These are phyloP conservation scores for Lathamus discolor DNA, from an alignment of 2,113 vertebrate species.

Conservation along the genomic window DNA sequence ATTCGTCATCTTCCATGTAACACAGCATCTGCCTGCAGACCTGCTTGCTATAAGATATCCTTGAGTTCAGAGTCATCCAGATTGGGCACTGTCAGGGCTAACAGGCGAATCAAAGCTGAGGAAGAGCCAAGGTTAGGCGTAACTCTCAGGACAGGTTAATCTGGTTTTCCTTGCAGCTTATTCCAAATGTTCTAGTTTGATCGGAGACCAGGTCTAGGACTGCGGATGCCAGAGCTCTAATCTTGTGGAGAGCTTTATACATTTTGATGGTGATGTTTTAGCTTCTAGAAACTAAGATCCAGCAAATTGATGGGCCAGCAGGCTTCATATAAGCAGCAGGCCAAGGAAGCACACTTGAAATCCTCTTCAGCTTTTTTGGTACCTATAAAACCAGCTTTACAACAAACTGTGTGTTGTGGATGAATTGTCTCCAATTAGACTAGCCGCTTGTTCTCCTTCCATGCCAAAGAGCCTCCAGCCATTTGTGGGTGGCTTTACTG, in stretches of 20 bases:
- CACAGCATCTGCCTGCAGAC: neutral
- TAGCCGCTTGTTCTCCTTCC: neutral
- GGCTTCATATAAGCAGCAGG: neutral
- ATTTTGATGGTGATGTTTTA: neutral
- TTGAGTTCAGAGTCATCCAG: neutral
- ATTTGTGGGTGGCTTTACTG: neutral
- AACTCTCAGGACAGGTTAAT: neutral
- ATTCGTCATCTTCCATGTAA: fast-evolving
- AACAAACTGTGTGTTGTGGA: neutral
- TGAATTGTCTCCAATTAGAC: conserved; percentile 41
- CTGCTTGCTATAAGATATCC: neutral
- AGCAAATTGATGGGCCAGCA: neutral
- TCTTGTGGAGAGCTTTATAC: neutral
- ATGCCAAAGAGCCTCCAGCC: neutral
- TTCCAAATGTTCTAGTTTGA: neutral
- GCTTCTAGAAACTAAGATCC: neutral
- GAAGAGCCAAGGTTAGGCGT: neutral
- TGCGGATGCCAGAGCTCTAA: neutral
- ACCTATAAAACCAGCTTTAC: neutral
- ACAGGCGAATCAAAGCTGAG: neutral
- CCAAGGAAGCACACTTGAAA: neutral
- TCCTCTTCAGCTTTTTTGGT: neutral
- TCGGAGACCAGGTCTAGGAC: neutral
- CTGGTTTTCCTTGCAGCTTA: neutral
- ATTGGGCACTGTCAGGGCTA: neutral